Evolutionary conservation across 2,797 vertebrate species (phyloP).

Genomic region (Sternotherus odoratus): DNA sequence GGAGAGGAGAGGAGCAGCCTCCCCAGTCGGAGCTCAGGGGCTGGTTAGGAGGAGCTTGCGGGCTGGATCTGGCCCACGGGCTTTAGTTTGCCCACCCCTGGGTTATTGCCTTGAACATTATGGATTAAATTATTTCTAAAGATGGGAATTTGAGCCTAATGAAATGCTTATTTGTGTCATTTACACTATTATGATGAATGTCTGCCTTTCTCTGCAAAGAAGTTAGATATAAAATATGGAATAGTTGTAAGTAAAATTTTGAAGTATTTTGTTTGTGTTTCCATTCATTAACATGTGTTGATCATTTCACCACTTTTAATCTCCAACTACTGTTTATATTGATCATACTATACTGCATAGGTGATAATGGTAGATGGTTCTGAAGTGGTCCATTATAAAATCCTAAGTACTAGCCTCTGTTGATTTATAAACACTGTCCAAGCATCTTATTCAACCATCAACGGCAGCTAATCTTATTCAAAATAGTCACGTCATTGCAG

Average conservation of each 20-base stretch:
- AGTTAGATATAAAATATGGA: not conserved
- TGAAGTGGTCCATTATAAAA: slow-evolving; percentile 74
- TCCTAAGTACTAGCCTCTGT: slow-evolving; percentile 65
- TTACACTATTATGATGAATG: not conserved
- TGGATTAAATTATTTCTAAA: not conserved
- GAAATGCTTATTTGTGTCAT: not conserved
- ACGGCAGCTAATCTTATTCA: slow-evolving; percentile 78
- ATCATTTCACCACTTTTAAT: slow-evolving; percentile 74
- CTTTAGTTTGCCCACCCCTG: too few relatives aligned
- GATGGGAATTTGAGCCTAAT: not conserved
- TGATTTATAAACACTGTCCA: slow-evolving; percentile 77
- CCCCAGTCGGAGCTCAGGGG: too few relatives aligned
- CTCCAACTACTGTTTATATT: slow-evolving; percentile 61
- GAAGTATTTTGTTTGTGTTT: slow-evolving; percentile 57
- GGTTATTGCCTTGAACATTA: not conserved
- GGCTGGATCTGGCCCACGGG: too few relatives aligned
- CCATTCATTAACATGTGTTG: slow-evolving; percentile 60
- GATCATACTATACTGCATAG: slow-evolving; percentile 72
- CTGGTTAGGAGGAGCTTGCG: too few relatives aligned
- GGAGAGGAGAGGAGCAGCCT: too few relatives aligned
- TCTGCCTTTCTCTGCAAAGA: slow-evolving; percentile 6
- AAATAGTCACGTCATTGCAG: slow-evolving; percentile 77
- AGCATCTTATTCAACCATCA: slow-evolving; percentile 73
- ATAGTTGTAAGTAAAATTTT: not conserved
- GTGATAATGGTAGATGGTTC: slow-evolving; percentile 69